Base-by-base conservation (phyloP, 2,888 invertebrate genomes). In the Apodemia mormo region DNA sequence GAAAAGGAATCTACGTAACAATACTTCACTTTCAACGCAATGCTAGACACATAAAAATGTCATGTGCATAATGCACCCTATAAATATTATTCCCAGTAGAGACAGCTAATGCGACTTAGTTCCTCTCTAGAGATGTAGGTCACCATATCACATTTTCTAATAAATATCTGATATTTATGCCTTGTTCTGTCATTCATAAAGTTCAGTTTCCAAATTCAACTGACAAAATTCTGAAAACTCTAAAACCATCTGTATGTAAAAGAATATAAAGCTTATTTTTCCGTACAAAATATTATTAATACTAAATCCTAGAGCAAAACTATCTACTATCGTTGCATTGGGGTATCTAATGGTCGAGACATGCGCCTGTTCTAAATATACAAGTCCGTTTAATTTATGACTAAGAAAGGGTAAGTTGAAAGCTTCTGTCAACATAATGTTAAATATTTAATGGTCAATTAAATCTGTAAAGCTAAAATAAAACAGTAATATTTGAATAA, bases 111-210 rank as follows among this genome's bases (percentile, higher is more conserved):
- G 85, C 84, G 83, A 82, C 82, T 85, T 82, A 86, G 86, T 84
- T 83, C 84, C 88, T 87, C 90, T 89, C 86, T 77, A 83, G 92
- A 92, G 93, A 93, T 90, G 85, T 93, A 90, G 93, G 93, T 93
- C 92, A 93, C 83, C 83, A 80, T 88, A 86, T 82, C 87, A 83
- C 78, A 78, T 77, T 76, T 75, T 72, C 72, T 74, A 72, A 74
- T 76, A 75, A 73, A 75, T 66, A 66, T 70, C 74, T 69, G 72
- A 72, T 74, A 83, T 81, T 78, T 82, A 76, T 73, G 78, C 82
- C 79, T 77, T 84, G 79, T 76, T 73, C 56, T 66, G 72, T 74
- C 68, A 68, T 68, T 30, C 71, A 79, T 82, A 86, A 82, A 83
- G 85, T 79, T 75, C 76, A 76, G 75, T 82, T 81, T 85, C 67